Evolutionary conservation across 2,888 invertebrate species (phyloP).

Genomic region (Ormyrus thymus): DNA sequence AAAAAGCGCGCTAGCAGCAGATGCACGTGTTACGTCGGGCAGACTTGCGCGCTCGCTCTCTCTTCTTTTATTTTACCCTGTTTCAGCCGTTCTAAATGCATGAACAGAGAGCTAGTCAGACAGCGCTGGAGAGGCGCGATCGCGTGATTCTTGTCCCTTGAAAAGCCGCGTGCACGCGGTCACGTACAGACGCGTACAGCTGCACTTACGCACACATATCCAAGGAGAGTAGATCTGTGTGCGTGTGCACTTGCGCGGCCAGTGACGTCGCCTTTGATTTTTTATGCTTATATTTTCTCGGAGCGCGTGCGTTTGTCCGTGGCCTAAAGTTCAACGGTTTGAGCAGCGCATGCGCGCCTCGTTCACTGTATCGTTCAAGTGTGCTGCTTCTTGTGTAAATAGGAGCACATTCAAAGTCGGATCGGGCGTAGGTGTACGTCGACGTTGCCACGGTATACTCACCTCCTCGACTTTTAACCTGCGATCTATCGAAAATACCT

Average conservation of each 20-base stretch:
- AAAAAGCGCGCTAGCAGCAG: no score
- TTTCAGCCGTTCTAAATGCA: no score
- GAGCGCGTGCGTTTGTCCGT: conserved; percentile 28
- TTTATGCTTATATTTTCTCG: not conserved
- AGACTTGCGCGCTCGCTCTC: no score
- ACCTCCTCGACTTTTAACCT: conserved; percentile 12
- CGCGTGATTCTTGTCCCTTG: not conserved
- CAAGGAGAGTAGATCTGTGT: not conserved
- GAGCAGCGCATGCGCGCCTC: conserved; percentile 61
- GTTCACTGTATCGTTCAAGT: no score
- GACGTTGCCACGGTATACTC: conserved; percentile 23
- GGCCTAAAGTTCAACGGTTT: conserved; percentile 65
- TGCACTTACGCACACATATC: not conserved
- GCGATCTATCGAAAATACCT: conserved; percentile 36
- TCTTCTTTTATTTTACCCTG: no score
- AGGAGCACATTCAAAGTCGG: not conserved
- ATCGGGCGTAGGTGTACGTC: not conserved
- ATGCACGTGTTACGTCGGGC: no score
- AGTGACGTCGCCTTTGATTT: conserved; percentile 48
- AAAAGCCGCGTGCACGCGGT: conserved; percentile 19
- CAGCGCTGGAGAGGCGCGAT: not conserved
- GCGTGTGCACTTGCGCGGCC: conserved; percentile 45
- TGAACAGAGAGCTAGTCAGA: no score
- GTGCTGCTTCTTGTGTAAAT: no score
- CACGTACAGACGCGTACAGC: conserved; percentile 17